Evolutionary conservation across 2,113 vertebrate genomes (phyloP).

Genomic region (Pontoporia blainvillei): DNA sequence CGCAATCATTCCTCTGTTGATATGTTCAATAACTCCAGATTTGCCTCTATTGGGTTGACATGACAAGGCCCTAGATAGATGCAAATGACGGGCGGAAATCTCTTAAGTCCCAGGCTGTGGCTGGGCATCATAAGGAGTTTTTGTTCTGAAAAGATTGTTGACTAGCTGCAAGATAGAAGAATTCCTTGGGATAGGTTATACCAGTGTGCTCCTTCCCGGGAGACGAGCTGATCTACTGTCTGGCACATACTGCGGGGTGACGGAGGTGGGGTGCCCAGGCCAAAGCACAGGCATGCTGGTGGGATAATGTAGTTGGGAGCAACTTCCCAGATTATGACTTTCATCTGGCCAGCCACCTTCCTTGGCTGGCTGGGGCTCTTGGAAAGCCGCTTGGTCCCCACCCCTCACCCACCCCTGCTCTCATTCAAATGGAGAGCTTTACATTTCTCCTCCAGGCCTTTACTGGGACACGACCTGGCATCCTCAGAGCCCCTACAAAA

Average conservation of each 20-base stretch:
- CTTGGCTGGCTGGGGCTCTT: not conserved
- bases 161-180: conserved; percentile 29
- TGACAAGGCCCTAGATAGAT: not conserved
- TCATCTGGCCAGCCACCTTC: not conserved
- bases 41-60: not conserved
- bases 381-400: not conserved
- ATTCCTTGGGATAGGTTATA: not conserved
- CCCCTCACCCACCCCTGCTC: not conserved
- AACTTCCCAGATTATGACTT: not conserved
- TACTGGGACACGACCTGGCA: not conserved
- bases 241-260: not conserved
- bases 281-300: not conserved
- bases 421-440: not conserved
- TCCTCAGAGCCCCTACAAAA: not conserved
- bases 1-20: not conserved
- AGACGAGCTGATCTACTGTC: not conserved
- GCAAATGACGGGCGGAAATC: not conserved
- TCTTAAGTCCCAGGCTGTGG: not conserved
- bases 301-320: not conserved
- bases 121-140: not conserved
- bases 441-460: not conserved
- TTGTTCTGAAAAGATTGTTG: not conserved
- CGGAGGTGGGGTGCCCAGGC: not conserved
- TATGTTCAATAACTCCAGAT: not conserved
- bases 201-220: not conserved